phyloP scores from a whole-genome alignment of 2,113 vertebrate species.

The Clarias macrocephalus region DNA sequence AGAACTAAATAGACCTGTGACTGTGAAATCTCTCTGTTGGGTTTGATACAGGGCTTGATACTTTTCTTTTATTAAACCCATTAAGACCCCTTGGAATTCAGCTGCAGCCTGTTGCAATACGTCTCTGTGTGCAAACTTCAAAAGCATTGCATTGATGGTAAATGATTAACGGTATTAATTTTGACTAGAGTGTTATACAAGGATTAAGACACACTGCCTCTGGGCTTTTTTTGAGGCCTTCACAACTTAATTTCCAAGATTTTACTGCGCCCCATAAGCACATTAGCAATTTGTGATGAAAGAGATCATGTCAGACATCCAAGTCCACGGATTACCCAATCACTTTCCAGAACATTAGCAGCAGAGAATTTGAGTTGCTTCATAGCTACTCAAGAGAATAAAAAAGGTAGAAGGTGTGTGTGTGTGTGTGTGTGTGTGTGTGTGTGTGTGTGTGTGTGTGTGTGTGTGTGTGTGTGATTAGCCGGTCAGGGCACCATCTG shows the following conservation, averaged over 20 bases:
- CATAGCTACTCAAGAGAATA: slow-evolving; percentile 25
- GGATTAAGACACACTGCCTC: slow-evolving; percentile 20
- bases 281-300: slow-evolving; percentile 62
- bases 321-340: slow-evolving; percentile 61
- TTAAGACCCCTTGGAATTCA: neutral
- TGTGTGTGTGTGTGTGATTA: slow-evolving; percentile 44
- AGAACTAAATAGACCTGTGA: neutral
- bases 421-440: slow-evolving; percentile 1
- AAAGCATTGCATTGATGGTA: neutral
- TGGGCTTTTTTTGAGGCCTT: slow-evolving; percentile 17
- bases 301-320: slow-evolving; percentile 60
- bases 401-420: slow-evolving; percentile 13
- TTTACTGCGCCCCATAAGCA: slow-evolving; percentile 53
- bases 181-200: neutral
- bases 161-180: slow-evolving; percentile 13
- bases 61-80: neutral
- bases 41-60: neutral
- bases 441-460: too few relatives aligned
- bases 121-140: neutral
- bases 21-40: neutral
- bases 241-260: slow-evolving; percentile 14
- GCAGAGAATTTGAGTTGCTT: neutral
- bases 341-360: neutral
- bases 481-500: slow-evolving; percentile 67
- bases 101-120: neutral